Evolutionary conservation across 2,113 vertebrate species (phyloP).

Genomic region (rabbit (Oryctolagus cuniculus)): mOryCun1.1 NC_091433.1:54765001-54765500

Average conservation of each 20-base stretch:
- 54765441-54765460: not conserved
- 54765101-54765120: not conserved
- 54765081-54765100: not conserved
- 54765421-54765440: not conserved
- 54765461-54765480: not conserved
- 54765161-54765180: not conserved
- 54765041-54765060: not conserved
- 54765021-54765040: not conserved
- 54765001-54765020: not conserved
- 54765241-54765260: not conserved
- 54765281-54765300: not conserved
- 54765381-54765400: not conserved
- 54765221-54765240: not conserved
- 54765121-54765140: not conserved
- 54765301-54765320: not conserved
- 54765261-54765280: not conserved
- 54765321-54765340: not conserved
- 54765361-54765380: not conserved
- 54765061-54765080: constrained; percentile 8
- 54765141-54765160: not conserved
- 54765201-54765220: not conserved
- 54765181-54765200: not conserved
- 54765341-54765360: not conserved
- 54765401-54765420: not conserved
- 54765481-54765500: too few species aligned